Evolutionary conservation across 2,888 invertebrate species (phyloP).

Genomic region (Abrostola tripartita): DNA sequence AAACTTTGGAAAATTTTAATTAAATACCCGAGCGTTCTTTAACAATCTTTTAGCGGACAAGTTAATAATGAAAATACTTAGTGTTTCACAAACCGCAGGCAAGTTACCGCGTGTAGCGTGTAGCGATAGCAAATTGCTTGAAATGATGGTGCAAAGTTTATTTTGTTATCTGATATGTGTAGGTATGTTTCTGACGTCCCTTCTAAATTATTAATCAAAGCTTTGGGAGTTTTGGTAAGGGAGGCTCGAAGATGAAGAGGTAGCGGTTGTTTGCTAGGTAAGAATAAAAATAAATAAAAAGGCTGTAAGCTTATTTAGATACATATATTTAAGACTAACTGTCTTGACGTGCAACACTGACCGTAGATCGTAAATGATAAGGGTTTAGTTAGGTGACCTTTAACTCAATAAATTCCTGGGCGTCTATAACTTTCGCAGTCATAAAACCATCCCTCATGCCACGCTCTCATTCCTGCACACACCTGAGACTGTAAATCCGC

Average conservation of each 20-base stretch:
- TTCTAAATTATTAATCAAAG: slow-evolving; percentile 71
- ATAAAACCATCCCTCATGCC: too few species aligned
- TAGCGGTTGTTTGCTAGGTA: slow-evolving; percentile 1
- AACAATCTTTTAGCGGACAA: slow-evolving; percentile 22
- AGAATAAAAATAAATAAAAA: slow-evolving; percentile 1
- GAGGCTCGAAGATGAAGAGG: slow-evolving; percentile 32
- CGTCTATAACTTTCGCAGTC: too few species aligned
- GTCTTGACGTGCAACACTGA: too few species aligned
- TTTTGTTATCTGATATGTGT: slow-evolving; percentile 45
- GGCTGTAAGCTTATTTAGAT: too few species aligned
- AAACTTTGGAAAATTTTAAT: slow-evolving; percentile 39
- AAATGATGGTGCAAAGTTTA: slow-evolving; percentile 37
- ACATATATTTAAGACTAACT: too few species aligned
- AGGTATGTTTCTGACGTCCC: slow-evolving; percentile 35
- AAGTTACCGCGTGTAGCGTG: slow-evolving; percentile 35
- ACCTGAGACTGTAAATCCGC: too few species aligned
- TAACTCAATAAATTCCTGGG: too few species aligned
- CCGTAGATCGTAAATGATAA: too few species aligned
- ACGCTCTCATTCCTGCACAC: too few species aligned
- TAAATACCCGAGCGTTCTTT: slow-evolving; percentile 27
- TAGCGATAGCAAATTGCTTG: slow-evolving; percentile 53
- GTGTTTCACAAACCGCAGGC: slow-evolving; percentile 36
- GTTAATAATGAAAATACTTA: slow-evolving; percentile 55
- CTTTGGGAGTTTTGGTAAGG: slow-evolving; percentile 60
- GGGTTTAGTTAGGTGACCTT: too few species aligned